Evolutionary conservation across 2,797 vertebrate species (phyloP), one percentile per base, ranked within the genome.

Genomic region (Hybognathus amarus): DNA sequence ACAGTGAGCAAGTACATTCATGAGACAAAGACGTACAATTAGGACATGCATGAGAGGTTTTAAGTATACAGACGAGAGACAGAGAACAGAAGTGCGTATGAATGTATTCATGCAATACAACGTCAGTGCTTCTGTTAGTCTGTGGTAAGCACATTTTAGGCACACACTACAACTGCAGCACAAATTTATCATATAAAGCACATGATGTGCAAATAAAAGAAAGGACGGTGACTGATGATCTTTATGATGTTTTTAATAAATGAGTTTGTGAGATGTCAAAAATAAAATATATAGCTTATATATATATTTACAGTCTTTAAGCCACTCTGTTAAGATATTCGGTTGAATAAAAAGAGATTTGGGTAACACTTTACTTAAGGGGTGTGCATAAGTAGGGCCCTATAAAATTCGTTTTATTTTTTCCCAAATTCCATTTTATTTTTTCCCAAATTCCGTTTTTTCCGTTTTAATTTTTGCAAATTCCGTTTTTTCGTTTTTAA

Each of bases 101-200:
- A 83, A 85, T 85, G 91, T 93, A 93, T 91, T 94, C 96, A 94
- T 90, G 91, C 90, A 92, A 86, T 80, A 90, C 92, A 86, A 77
- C 6, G 12, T 50, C 42, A 68, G 88, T 85, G 77, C 88, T 93
- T 93, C 94, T 71, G 94, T 90, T 90, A 92, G 94, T 96, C 94
- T 93, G 83, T 75, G 61, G 79, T 54, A 61, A 63, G 61, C 24
- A 63, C 2, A 80, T 42, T 24, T 17, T 63, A 50, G 59, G n/a
- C 66, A 64, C 50, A 64, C 70, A 71, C 45, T 78, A 50, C 5
- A 56, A 30, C 75, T 82, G 68, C 22, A 64, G 13, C 38, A 54
- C 42, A 70, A 40, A 30, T 52, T 36, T 47, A 70, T 68, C 7
- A 69, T 38, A 9, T 66, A 18, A 64, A 47, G 20, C 40, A 66